A percentile compares a stretch with the other conserved stretches of the same genome.
Evolutionary conservation across 2,888 invertebrate genomes (phyloP).

Genomic region (Drosophila robusta): DNA sequence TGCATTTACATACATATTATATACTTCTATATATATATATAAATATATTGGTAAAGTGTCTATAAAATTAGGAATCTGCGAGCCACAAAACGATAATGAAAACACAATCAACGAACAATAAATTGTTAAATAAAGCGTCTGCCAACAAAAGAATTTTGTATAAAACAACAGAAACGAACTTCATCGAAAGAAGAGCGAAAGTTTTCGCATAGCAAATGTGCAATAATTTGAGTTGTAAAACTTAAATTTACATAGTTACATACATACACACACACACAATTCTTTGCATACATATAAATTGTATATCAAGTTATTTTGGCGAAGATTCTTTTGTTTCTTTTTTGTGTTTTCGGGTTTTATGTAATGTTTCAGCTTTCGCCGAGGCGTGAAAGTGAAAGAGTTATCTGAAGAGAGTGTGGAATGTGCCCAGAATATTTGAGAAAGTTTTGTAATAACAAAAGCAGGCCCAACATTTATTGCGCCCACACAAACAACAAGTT

Average conservation of each 20-base stretch:
- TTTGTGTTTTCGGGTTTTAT: slow-evolving; percentile 43
- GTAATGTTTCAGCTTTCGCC: slow-evolving; percentile 68
- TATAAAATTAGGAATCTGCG: slow-evolving; percentile 43
- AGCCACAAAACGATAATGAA: slow-evolving; percentile 40
- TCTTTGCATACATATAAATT: slow-evolving; percentile 21
- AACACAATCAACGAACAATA: slow-evolving; percentile 74
- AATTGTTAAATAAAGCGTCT: slow-evolving; percentile 36
- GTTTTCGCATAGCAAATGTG: slow-evolving; percentile 62
- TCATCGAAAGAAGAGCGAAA: slow-evolving; percentile 60
- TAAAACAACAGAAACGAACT: slow-evolving; percentile 18
- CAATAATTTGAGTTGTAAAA: slow-evolving; percentile 51
- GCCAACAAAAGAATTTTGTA: slow-evolving; percentile 58
- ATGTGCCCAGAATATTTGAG: slow-evolving; percentile 59
- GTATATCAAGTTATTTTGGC: slow-evolving; percentile 11
- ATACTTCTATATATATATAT: slow-evolving; percentile 10
- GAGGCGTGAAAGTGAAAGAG: slow-evolving; percentile 65
- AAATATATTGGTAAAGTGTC: slow-evolving; percentile 37
- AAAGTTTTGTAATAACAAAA: slow-evolving; percentile 57
- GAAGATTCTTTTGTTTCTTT: slow-evolving; percentile 45
- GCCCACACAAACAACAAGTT: slow-evolving; percentile 13
- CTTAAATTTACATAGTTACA: slow-evolving; percentile 36
- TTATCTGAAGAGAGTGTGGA: slow-evolving; percentile 47
- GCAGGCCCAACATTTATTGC: slow-evolving; percentile 1
- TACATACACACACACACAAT: slow-evolving; percentile 12
- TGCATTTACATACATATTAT: slow-evolving; percentile 53